A percentile compares a stretch with the other conserved stretches of the same genome.
phyloP scores from a whole-genome alignment of 2,888 invertebrate species.

The Nomada hirtipes region DNA sequence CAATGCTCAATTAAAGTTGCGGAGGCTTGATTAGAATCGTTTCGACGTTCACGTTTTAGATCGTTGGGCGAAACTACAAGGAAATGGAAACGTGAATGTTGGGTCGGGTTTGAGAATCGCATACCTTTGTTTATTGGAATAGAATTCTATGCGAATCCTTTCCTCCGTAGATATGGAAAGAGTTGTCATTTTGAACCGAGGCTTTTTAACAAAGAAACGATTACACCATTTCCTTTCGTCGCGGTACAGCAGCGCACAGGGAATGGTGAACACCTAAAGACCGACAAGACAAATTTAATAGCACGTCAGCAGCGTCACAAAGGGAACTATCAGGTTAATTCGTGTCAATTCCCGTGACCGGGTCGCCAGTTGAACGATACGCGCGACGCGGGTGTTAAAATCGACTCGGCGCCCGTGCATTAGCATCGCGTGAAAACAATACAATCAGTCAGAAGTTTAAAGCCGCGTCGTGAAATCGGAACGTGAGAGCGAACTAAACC shows the following conservation, averaged over 20 bases:
- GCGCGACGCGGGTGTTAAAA: slow-evolving; percentile 55
- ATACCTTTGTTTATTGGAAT: too few species aligned
- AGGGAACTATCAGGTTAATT: slow-evolving; percentile 65
- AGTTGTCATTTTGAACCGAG: too few species aligned
- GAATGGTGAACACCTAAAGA: not conserved
- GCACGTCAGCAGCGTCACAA: slow-evolving; percentile 3
- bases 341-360: slow-evolving; percentile 74
- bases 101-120: too few species aligned
- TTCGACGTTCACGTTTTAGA: too few species aligned
- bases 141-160: too few species aligned
- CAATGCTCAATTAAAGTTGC: too few species aligned
- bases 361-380: slow-evolving; percentile 67
- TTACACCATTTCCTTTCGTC: not conserved
- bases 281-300: slow-evolving; percentile 10
- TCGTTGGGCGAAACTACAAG: too few species aligned
- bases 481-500: slow-evolving; percentile 48
- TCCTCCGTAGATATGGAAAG: too few species aligned
- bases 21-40: too few species aligned
- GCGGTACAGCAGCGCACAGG: not conserved
- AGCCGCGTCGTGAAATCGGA: slow-evolving; percentile 38
- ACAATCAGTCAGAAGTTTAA: slow-evolving; percentile 52
- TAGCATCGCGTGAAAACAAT: slow-evolving; percentile 74
- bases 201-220: too few species aligned
- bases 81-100: too few species aligned
- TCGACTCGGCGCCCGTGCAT: slow-evolving; percentile 64